Percentiles rank a stretch among this genome's conserved stretches.
Evolutionary conservation across 1,140 invertebrate genomes (phyloP).

Genomic region (Leptestheria dahalacensis): DNA sequence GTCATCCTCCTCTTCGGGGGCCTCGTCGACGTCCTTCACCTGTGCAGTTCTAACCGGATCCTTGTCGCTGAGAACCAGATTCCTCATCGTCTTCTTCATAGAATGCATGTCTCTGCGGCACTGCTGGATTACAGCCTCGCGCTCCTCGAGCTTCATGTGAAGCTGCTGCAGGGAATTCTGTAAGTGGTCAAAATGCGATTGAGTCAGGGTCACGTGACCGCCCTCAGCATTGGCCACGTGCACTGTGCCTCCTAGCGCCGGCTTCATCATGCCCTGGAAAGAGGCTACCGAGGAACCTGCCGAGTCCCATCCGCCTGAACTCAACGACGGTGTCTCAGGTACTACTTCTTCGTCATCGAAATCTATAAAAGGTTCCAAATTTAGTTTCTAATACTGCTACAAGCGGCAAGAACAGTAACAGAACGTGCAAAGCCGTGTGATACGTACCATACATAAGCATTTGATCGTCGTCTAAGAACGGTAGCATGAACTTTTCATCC

Average conservation of each 20-base stretch:
- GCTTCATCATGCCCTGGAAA: slow-evolving; percentile 4
- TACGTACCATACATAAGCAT: slow-evolving; percentile 67
- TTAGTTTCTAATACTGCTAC: too few relatives aligned
- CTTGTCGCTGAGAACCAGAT: slow-evolving; percentile 14
- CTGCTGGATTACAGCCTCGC: slow-evolving; percentile 37
- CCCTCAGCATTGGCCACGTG: slow-evolving; percentile 37
- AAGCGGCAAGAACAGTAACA: too few relatives aligned
- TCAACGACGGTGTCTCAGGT: slow-evolving; percentile 18
- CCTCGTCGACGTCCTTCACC: slow-evolving; percentile 15
- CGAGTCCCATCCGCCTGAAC: background rate
- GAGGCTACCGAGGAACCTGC: background rate
- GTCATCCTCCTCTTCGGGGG: slow-evolving; percentile 40
- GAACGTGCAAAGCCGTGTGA: slow-evolving; percentile 8
- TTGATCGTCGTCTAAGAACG: slow-evolving; percentile 54
- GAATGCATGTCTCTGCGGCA: slow-evolving; percentile 36
- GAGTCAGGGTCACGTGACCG: slow-evolving; percentile 41
- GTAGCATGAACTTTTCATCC: slow-evolving; percentile 53
- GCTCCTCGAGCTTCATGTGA: slow-evolving; percentile 35
- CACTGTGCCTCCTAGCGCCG: slow-evolving; percentile 13
- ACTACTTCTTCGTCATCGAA: slow-evolving; percentile 33
- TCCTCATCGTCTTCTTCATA: slow-evolving; percentile 12
- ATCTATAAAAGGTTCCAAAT: slow-evolving; percentile 26
- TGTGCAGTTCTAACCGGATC: background rate
- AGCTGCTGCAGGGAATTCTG: slow-evolving; percentile 39
- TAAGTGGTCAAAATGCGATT: slow-evolving; percentile 43